These are phyloP conservation scores for Cryptomyrus ogoouensis DNA, from an alignment of 2,113 vertebrate species.

Conservation along the genomic window DNA sequence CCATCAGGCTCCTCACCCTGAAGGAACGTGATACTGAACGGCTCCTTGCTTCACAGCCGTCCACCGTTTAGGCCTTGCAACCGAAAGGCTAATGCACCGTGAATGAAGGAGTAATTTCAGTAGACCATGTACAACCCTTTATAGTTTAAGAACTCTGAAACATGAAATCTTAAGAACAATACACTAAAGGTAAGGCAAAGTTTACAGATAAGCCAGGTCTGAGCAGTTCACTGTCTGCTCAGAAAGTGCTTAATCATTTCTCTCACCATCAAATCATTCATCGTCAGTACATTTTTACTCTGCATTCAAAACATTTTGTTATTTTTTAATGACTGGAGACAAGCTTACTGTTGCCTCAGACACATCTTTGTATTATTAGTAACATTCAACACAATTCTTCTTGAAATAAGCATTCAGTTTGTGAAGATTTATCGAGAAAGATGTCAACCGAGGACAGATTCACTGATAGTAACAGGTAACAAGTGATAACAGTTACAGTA, in stretches of 20 bases:
- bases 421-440: conserved; percentile 48
- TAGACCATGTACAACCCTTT: conserved; percentile 37
- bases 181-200: conserved; percentile 60
- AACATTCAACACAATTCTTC: conserved; percentile 45
- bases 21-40: conserved; percentile 22
- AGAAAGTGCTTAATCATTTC: conserved; percentile 53
- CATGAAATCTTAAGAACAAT: conserved; percentile 46
- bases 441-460: conserved; percentile 43
- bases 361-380: conserved; percentile 30
- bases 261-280: conserved; percentile 47
- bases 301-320: conserved; percentile 23
- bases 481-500: conserved; percentile 34
- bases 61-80: conserved; percentile 35
- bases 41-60: conserved; percentile 33
- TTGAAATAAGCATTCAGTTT: conserved; percentile 33
- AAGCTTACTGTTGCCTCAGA: conserved; percentile 19
- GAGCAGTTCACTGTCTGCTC: conserved; percentile 45
- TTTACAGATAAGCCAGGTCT: conserved; percentile 51
- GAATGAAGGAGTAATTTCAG: conserved; percentile 42
- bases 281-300: conserved; percentile 50
- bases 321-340: conserved; percentile 34
- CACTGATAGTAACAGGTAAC: conserved; percentile 31
- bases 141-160: conserved; percentile 46
- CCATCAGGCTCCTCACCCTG: conserved; percentile 27
- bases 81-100: conserved; percentile 32